These are phyloP conservation scores for Melinaea menophilus DNA, from an alignment of 2,888 invertebrate genomes.

Conservation along the genomic window DNA sequence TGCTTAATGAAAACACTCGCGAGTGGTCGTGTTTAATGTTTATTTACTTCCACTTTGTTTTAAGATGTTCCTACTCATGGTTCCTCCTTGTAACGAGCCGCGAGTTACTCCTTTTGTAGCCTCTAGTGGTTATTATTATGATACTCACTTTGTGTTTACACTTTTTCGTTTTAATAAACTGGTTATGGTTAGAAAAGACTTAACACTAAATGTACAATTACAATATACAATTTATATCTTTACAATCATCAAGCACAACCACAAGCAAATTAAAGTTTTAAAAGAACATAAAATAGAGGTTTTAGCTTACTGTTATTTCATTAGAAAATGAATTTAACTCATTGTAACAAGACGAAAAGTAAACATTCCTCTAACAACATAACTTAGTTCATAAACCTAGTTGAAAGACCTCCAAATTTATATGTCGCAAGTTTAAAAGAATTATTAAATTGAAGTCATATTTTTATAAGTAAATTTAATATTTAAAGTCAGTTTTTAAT, in stretches of 20 bases:
- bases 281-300: constrained; percentile 36
- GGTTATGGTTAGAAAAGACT: background rate
- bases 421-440: constrained; percentile 5
- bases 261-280: constrained; percentile 39
- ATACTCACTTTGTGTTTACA: constrained; percentile 2
- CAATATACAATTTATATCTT: too few species aligned
- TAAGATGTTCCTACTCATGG: constrained; percentile 50
- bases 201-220: background rate
- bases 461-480: too few species aligned
- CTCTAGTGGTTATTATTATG: constrained; percentile 9
- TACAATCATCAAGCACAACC: constrained; percentile 31
- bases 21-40: constrained; percentile 70
- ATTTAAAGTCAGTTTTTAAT: background rate
- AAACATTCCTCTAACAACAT: constrained; percentile 30
- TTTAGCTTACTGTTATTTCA: constrained; percentile 41
- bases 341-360: constrained; percentile 33
- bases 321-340: constrained; percentile 37
- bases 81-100: constrained; percentile 43
- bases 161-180: constrained; percentile 4
- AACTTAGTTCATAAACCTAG: constrained; percentile 22
- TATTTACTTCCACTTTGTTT: constrained; percentile 69
- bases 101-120: constrained; percentile 27
- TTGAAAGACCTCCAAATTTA: constrained; percentile 21
- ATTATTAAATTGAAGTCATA: too few species aligned
- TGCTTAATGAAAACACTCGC: constrained; percentile 72